phyloP scores from a whole-genome alignment of 2,888 invertebrate species.

The Octodonta nipae region DNA sequence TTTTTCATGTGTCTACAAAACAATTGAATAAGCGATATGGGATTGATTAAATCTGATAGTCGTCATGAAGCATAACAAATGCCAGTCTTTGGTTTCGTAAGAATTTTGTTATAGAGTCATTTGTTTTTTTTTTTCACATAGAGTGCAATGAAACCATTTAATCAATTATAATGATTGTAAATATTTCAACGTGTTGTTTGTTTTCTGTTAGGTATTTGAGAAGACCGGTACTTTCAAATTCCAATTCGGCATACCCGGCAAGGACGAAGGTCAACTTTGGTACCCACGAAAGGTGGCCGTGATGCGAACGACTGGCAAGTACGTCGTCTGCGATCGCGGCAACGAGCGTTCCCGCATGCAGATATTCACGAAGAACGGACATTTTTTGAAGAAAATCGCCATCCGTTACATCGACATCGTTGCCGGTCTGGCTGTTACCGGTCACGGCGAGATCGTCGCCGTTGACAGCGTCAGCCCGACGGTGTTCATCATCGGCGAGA shows the following conservation, averaged over 20 bases:
- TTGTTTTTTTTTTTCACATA: too few species aligned
- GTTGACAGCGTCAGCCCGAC: conserved; percentile 96
- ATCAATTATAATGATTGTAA: background rate
- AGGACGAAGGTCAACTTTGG: conserved; percentile 93
- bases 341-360: conserved; percentile 95
- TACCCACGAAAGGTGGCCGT: conserved; percentile 93
- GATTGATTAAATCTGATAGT: too few species aligned
- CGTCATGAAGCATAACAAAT: too few species aligned
- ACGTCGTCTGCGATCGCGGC: conserved; percentile 94
- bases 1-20: too few species aligned
- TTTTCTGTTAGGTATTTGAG: conserved; percentile 72
- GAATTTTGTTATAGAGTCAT: too few species aligned
- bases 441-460: conserved; percentile 85
- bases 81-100: too few species aligned
- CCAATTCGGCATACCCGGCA: conserved; percentile 88
- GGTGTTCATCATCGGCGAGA: conserved; percentile 84
- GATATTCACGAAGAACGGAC: conserved; percentile 89
- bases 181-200: background rate
- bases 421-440: conserved; percentile 86
- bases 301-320: conserved; percentile 73
- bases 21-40: too few species aligned
- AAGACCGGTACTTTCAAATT: conserved; percentile 86
- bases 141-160: too few species aligned
- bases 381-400: conserved; percentile 90
- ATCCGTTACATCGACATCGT: conserved; percentile 80